A percentile compares a stretch with the other conserved stretches of the same genome.
phyloP scores from a whole-genome alignment of 92 coral and sea anemone genomes.

The Paramuricea clavata region DNA sequence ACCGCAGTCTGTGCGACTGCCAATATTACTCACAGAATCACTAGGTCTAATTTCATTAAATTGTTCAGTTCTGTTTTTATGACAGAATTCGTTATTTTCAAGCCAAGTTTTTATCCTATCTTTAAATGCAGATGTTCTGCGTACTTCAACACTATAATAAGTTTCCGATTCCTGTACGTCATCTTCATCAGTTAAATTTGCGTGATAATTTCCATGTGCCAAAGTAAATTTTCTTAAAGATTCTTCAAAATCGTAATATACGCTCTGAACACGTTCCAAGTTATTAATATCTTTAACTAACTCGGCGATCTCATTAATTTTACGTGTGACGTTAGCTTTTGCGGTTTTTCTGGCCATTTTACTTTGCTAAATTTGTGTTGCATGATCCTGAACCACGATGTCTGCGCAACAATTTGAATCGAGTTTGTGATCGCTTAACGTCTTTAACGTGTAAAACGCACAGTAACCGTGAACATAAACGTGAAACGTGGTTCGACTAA shows the following conservation, averaged over 20 bases:
- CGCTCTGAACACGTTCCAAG: conserved; percentile 22
- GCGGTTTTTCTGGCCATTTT: conserved; percentile 19
- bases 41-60: background rate
- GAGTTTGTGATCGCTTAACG: conserved; percentile 20
- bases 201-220: background rate
- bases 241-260: conserved; percentile 5
- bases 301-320: conserved; percentile 25
- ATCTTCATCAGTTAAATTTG: conserved; percentile 7
- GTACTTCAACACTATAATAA: background rate
- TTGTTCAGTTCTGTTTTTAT: background rate
- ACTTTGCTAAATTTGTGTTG: conserved; percentile 19
- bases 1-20: conserved; percentile 3
- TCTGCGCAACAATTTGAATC: conserved; percentile 10
- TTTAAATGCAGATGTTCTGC: conserved; percentile 6
- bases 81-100: background rate
- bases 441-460: too few relatives aligned
- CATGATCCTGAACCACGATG: background rate
- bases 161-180: conserved; percentile 14
- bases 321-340: conserved; percentile 18
- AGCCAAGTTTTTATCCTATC: conserved; percentile 7
- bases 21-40: conserved; percentile 30
- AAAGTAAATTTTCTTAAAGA: background rate
- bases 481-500: too few relatives aligned
- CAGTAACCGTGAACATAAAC: too few relatives aligned
- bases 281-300: conserved; percentile 6